Base-by-base conservation (phyloP, 2,888 invertebrate species). In the Hirtodrosophila duncani region DNA sequence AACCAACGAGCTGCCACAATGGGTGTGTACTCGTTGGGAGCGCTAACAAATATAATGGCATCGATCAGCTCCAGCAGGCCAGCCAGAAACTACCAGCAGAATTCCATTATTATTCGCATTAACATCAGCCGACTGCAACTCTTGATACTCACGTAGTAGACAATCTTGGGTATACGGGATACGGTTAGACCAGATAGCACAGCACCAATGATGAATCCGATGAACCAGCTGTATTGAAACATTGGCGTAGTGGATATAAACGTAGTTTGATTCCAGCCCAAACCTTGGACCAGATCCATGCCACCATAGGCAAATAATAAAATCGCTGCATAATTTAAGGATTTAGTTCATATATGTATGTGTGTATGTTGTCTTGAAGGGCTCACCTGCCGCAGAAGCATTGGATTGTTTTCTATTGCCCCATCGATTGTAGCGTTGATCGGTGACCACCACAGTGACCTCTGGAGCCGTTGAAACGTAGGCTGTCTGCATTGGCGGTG, bases 191-290 rank as follows among this genome's bases (percentile, higher is more conserved):
- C 59, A 1, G 79, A 52, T 0, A 83, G 23, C 7, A 82, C 46
- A 2, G 71, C 63, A 14, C 84, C 84, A 24, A 71, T 67, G 4
- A 83, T 78, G 7, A 83, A 66, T 1, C 81, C 84, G 26, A 84
- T 60, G 18, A 84, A 83, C 84, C 84, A 84, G 34, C 74, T 71
- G 42, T 49, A 75, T 8, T 61, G 50, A 17, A 79, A 68, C 34
- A 82, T 70, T 8, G 31, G 9, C 0, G 68, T 70, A 2, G 16
- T 50, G 2, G 14, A 3, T 1, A 51, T 13, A 0, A 21, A 44
- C 0, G 58, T 27, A 3, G 23, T 41, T 9, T 36, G 8, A 36
- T 68, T 74, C 81, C 83, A 82, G 17, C 78, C 81, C 4, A 82
- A 36, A 0, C 83, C 65, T 23, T 69, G 69, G 3, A 83, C 80